A percentile compares a stretch with the other conserved stretches of the same genome.
Conservation (phyloP, 2,113 vertebrate species). For the Felis chaus region DNA sequence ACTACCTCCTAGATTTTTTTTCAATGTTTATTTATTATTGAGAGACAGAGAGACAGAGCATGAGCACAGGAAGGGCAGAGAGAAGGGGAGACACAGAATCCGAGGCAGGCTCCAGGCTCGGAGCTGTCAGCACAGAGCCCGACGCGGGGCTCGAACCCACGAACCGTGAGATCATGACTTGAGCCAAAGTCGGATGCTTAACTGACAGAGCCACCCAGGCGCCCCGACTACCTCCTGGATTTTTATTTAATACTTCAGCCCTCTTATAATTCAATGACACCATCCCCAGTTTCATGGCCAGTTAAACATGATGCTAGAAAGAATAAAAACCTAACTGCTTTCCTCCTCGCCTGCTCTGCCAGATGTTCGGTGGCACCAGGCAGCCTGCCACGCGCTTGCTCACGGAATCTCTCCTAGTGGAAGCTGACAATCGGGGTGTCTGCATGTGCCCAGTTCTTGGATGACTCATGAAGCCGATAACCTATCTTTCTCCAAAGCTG, state of each 20-base stretch:
- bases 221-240: not conserved
- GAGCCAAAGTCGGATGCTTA: too few species aligned
- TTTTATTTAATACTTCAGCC: constrained; percentile 64
- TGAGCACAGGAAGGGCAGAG: too few species aligned
- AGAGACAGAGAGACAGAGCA: too few species aligned
- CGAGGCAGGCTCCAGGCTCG: too few species aligned
- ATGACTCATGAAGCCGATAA: not conserved
- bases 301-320: constrained; percentile 55
- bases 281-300: constrained; percentile 59
- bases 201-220: too few species aligned
- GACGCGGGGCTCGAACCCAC: too few species aligned
- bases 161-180: too few species aligned
- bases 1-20: constrained; percentile 54
- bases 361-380: not conserved
- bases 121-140: too few species aligned
- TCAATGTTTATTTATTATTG: constrained; percentile 60
- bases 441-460: not conserved
- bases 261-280: constrained; percentile 51
- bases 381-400: not conserved
- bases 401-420: not conserved
- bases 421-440: not conserved
- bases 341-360: constrained; percentile 7
- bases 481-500: constrained; percentile 32
- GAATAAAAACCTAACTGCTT: constrained; percentile 54
- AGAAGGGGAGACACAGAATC: too few species aligned